These are phyloP conservation scores for Himalopsyche phryganea DNA, from an alignment of 1,140 invertebrate species.

Conservation along the genomic window DNA sequence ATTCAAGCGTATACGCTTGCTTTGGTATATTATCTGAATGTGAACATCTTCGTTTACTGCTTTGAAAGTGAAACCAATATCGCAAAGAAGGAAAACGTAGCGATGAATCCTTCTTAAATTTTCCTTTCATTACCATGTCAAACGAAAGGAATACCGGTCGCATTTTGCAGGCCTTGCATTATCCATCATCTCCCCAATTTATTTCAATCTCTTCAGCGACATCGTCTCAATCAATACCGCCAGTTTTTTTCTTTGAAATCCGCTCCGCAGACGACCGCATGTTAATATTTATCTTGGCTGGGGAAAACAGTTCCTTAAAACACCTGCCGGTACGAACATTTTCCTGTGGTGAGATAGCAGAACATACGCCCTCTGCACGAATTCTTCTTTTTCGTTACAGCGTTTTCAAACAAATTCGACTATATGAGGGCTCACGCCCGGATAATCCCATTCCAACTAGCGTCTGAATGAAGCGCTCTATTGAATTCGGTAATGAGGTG, in stretches of 20 bases:
- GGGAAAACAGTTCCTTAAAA: conserved; percentile 2
- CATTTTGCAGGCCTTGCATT: conserved; percentile 4
- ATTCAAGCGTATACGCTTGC: no score
- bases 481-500: conserved; percentile 34
- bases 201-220: conserved; percentile 15
- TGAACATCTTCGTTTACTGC: no score
- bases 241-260: conserved; percentile 24
- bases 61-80: no score
- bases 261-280: conserved; percentile 11
- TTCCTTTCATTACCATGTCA: conserved; percentile 23
- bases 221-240: conserved; percentile 18
- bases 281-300: conserved; percentile 12
- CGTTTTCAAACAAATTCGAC: conserved; percentile 28
- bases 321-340: not conserved
- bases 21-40: no score
- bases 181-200: conserved; percentile 24
- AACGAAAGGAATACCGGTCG: conserved; percentile 15
- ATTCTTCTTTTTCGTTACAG: conserved; percentile 20
- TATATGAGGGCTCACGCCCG: conserved; percentile 24
- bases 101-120: conserved; percentile 15
- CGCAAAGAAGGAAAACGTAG: not conserved
- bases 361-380: not conserved
- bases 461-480: conserved; percentile 30
- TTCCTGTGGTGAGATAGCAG: not conserved
- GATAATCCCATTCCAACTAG: conserved; percentile 31